Evolutionary conservation across 2,797 vertebrate genomes (phyloP).

Genomic region (Acanthiza pusilla): DNA sequence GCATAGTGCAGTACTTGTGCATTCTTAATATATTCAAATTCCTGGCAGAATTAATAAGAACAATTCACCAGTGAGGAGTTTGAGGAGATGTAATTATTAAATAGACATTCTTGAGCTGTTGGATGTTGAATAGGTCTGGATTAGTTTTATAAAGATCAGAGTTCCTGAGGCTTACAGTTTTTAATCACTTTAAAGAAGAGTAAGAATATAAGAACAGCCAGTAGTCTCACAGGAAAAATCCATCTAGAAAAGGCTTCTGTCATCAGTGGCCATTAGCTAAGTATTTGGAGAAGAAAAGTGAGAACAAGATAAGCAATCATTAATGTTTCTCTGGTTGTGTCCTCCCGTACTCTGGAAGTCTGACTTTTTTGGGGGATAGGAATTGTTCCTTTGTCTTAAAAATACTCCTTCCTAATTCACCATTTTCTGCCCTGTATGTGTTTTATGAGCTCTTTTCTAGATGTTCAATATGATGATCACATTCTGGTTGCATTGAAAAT

Average conservation of each 20-base stretch:
- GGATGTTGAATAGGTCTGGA: background rate
- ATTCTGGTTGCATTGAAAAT: background rate
- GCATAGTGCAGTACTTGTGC: background rate
- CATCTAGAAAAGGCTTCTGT: background rate
- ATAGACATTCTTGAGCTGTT: background rate
- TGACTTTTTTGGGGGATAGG: background rate
- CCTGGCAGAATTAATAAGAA: background rate
- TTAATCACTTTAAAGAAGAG: background rate
- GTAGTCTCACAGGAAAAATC: background rate
- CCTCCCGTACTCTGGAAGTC: background rate
- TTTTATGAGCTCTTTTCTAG: background rate
- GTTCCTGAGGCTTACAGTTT: background rate
- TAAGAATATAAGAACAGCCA: background rate
- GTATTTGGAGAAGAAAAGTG: background rate
- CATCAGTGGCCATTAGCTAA: background rate
- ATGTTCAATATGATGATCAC: background rate
- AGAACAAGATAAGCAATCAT: background rate
- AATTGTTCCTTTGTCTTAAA: background rate
- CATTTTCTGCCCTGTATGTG: background rate
- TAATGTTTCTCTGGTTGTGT: background rate
- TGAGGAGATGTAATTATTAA: background rate
- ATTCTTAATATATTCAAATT: background rate
- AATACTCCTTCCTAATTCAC: background rate
- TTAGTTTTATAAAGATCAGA: background rate
- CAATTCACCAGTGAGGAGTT: background rate